A percentile compares a stretch with the other conserved stretches of the same genome.
Conservation (phyloP, 2,888 invertebrate genomes). For the Acleris cristana region DNA sequence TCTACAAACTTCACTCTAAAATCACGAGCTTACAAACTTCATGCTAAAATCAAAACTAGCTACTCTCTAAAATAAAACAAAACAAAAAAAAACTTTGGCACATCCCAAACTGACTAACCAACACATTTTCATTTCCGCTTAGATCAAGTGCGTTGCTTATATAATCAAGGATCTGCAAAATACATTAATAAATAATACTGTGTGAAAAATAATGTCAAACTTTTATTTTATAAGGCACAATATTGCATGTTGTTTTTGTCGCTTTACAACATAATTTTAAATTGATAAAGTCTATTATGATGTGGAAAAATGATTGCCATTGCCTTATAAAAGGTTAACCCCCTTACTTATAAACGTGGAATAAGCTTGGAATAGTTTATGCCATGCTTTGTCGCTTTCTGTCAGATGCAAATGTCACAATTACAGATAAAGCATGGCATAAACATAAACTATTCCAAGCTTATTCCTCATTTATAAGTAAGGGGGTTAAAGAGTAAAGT, state of each 20-base stretch:
- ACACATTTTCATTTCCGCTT: constrained; percentile 62
- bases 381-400: no score
- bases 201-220: background rate
- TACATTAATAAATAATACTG: constrained; percentile 1
- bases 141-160: constrained; percentile 72
- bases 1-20: background rate
- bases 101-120: constrained; percentile 66
- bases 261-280: background rate
- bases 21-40: background rate
- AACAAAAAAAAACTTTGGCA: constrained; percentile 33
- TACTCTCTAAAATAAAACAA: constrained; percentile 36
- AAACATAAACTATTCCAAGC: no score
- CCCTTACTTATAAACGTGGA: no score
- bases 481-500: no score
- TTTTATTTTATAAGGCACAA: background rate
- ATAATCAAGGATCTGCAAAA: constrained; percentile 77
- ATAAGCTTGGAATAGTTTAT: no score
- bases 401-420: no score
- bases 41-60: constrained; percentile 9
- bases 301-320: no score
- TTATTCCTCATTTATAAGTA: no score
- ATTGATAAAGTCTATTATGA: no score
- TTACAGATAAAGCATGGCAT: no score
- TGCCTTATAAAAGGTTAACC: no score
- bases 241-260: background rate